These are phyloP conservation scores for Crotalus helleri DNA, from an alignment of 2,113 vertebrate genomes.

Conservation along the genomic window DNA sequence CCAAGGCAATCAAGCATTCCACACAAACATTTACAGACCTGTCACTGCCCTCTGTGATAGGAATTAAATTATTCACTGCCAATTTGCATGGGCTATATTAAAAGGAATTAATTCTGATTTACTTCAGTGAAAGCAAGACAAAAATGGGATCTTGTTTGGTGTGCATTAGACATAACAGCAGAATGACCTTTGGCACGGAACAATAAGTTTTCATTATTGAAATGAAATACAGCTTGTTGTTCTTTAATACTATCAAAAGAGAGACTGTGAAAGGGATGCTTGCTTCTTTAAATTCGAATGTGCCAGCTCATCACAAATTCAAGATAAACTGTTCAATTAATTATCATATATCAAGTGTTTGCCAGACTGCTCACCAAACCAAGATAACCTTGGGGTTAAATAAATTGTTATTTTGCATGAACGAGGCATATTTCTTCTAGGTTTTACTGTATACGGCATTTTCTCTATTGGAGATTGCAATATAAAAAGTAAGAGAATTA, in stretches of 20 bases:
- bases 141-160: not conserved
- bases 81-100: not conserved
- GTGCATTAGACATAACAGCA: not conserved
- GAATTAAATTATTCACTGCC: slow-evolving; percentile 7
- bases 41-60: not conserved
- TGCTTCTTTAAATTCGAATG: not conserved
- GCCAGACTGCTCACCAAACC: not conserved
- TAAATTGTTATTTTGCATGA: not conserved
- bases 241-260: not conserved
- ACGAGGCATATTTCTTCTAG: not conserved
- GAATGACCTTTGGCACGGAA: not conserved
- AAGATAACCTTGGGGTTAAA: not conserved
- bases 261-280: not conserved
- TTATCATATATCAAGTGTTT: not conserved
- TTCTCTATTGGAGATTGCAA: not conserved
- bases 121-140: not conserved
- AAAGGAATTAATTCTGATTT: slow-evolving; percentile 12
- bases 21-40: not conserved
- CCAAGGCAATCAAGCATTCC: not conserved
- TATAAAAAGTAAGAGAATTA: not conserved
- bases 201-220: slow-evolving; percentile 1
- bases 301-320: not conserved
- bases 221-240: not conserved
- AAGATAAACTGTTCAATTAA: not conserved
- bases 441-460: not conserved